phyloP scores from a whole-genome alignment of 1,140 invertebrate species.

The Meteorus sp. region DNA sequence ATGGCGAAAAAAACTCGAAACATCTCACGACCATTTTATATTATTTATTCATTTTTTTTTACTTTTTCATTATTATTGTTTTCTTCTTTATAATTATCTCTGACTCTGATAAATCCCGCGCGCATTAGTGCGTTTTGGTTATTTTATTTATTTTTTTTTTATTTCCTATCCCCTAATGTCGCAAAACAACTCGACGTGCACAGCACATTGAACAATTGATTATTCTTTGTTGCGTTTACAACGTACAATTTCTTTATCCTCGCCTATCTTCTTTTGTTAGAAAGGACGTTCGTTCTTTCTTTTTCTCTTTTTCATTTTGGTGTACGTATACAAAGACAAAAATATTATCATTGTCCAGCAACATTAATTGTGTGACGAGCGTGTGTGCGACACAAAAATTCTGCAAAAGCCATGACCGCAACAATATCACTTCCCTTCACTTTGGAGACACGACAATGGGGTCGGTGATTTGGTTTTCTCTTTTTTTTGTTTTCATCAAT shows the following conservation, averaged over 20 bases:
- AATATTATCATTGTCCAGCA: not conserved
- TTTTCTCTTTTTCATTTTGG: too few relatives aligned
- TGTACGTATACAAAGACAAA: too few relatives aligned
- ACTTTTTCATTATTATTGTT: not conserved
- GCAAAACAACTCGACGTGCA: not conserved
- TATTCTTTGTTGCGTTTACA: not conserved
- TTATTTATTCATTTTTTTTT: too few relatives aligned
- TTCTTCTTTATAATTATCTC: not conserved
- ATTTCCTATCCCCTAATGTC: not conserved
- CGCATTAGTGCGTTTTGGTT: constrained; percentile 10
- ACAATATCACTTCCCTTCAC: not conserved
- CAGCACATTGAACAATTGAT: not conserved
- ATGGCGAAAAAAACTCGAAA: too few relatives aligned
- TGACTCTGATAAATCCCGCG: not conserved
- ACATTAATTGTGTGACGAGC: too few relatives aligned
- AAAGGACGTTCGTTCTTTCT: too few relatives aligned
- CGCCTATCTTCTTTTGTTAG: not conserved
- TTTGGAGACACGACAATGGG: not conserved
- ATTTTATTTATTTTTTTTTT: not conserved
- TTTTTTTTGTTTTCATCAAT: too few relatives aligned
- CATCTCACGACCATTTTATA: too few relatives aligned
- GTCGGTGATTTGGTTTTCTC: too few relatives aligned
- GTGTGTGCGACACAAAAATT: not conserved
- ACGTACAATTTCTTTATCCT: constrained; percentile 8
- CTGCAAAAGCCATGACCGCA: not conserved